Evolutionary conservation across 2,888 invertebrate genomes (phyloP).

Genomic region (Microplitis deprimator): DNA sequence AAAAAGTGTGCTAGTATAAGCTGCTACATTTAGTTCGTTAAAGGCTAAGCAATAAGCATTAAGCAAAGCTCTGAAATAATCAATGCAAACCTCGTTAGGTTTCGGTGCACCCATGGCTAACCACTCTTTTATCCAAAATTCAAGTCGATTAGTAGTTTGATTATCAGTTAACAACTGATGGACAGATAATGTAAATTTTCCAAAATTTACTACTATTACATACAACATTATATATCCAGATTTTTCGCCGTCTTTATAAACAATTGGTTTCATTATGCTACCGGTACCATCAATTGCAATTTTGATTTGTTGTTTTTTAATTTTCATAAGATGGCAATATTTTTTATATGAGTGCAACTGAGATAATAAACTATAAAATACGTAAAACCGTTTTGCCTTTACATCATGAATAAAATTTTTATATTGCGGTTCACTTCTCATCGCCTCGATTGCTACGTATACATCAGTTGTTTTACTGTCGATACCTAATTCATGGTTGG

Average conservation of each 20-base stretch:
- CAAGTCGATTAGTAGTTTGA: too few relatives aligned
- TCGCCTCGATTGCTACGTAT: slow-evolving; percentile 38
- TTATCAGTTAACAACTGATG: too few relatives aligned
- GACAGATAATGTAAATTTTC: too few relatives aligned
- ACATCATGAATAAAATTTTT: slow-evolving; percentile 43
- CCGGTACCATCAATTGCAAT: slow-evolving; percentile 46
- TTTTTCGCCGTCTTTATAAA: slow-evolving; percentile 20
- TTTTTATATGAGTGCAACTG: slow-evolving; percentile 44
- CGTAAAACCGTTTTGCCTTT: slow-evolving; percentile 37
- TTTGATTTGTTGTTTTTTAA: background rate
- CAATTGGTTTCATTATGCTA: slow-evolving; percentile 30
- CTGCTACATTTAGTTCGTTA: too few relatives aligned
- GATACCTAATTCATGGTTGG: too few relatives aligned
- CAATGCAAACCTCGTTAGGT: too few relatives aligned
- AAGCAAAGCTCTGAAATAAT: too few relatives aligned
- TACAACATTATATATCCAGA: slow-evolving; percentile 36
- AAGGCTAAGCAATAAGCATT: too few relatives aligned
- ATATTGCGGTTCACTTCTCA: slow-evolving; percentile 35
- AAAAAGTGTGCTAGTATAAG: too few relatives aligned
- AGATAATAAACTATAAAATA: slow-evolving; percentile 39
- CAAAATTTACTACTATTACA: too few relatives aligned
- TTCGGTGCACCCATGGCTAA: too few relatives aligned
- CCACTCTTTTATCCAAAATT: too few relatives aligned
- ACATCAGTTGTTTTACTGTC: slow-evolving; percentile 21
- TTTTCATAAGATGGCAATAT: slow-evolving; percentile 30